A percentile compares a stretch with the other conserved stretches of the same genome.
These are phyloP conservation scores for Sebastes itinus DNA, from an alignment of 2,797 vertebrate genomes.

Conservation along the genomic window DNA sequence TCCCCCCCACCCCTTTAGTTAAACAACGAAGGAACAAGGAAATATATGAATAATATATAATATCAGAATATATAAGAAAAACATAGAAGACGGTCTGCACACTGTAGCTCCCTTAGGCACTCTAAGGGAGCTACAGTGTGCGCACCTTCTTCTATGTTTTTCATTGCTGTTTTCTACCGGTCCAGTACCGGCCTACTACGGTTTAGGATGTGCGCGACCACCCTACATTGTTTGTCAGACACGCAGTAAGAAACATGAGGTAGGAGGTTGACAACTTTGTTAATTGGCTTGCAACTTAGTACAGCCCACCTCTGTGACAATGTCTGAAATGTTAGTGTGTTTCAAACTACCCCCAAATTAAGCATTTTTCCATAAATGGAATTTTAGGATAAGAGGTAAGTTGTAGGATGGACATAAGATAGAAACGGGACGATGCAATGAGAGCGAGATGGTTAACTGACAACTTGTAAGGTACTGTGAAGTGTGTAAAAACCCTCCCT, in stretches of 20 bases:
- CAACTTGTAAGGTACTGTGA: background rate
- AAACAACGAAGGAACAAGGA: background rate
- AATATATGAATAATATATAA: no score
- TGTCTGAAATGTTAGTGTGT: background rate
- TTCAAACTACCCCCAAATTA: background rate
- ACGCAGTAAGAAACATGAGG: no score
- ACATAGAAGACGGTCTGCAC: no score
- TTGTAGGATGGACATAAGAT: background rate
- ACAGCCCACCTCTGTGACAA: background rate
- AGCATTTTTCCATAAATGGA: background rate
- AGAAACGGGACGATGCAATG: background rate
- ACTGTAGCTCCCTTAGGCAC: no score
- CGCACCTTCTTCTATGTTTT: no score
- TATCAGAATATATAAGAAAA: no score
- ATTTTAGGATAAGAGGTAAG: conserved; percentile 45
- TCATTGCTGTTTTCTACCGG: no score
- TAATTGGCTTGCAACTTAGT: background rate
- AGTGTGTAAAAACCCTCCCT: background rate
- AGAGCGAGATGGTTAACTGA: background rate
- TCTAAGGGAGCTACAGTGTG: no score
- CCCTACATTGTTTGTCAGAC: no score
- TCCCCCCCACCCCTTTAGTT: background rate
- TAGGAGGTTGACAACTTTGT: no score
- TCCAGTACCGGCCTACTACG: no score
- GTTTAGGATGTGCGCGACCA: no score